These are phyloP conservation scores for Listrodromus nycthemerus DNA, from an alignment of 2,888 invertebrate genomes.

Conservation along the genomic window DNA sequence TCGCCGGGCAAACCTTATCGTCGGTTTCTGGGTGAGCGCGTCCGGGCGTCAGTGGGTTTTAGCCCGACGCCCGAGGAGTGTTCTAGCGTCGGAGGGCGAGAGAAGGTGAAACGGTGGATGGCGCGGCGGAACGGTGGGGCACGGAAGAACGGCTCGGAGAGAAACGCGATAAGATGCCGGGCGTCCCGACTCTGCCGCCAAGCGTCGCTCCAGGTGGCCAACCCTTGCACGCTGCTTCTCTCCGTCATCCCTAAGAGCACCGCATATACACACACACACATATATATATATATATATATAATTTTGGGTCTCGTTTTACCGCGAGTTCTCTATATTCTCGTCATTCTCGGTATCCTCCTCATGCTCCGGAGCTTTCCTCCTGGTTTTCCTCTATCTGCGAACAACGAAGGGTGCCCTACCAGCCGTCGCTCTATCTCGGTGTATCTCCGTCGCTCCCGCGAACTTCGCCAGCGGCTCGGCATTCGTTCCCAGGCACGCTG, in stretches of 20 bases:
- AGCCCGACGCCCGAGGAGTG: slow-evolving; percentile 72
- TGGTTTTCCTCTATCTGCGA: slow-evolving; percentile 27
- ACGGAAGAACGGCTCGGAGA: slow-evolving; percentile 66
- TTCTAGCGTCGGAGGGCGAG: slow-evolving; percentile 50
- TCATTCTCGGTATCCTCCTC: slow-evolving; percentile 70
- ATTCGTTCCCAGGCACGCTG: slow-evolving; percentile 68
- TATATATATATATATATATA: not conserved
- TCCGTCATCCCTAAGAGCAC: slow-evolving; percentile 80
- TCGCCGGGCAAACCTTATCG: slow-evolving; percentile 83
- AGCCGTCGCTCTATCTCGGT: slow-evolving; percentile 43
- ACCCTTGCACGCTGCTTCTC: slow-evolving; percentile 58
- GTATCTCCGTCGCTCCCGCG: slow-evolving; percentile 59
- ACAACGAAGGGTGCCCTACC: slow-evolving; percentile 31
- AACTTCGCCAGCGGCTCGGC: slow-evolving; percentile 63
- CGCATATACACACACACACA: not conserved
- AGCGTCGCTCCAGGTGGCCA: slow-evolving; percentile 72
- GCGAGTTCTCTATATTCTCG: slow-evolving; percentile 54
- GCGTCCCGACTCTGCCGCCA: slow-evolving; percentile 77
- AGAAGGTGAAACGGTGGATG: slow-evolving; percentile 69
- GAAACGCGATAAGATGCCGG: slow-evolving; percentile 79
- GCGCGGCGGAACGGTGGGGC: slow-evolving; percentile 68
- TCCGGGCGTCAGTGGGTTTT: slow-evolving; percentile 82
- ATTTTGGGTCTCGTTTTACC: slow-evolving; percentile 75
- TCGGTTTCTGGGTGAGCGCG: slow-evolving; percentile 83
- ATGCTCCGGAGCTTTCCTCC: slow-evolving; percentile 35